A percentile compares a stretch with the other conserved stretches of the same genome.
phyloP scores from a whole-genome alignment of 2,888 invertebrate genomes.

The Drosophila nigricruria region DNA sequence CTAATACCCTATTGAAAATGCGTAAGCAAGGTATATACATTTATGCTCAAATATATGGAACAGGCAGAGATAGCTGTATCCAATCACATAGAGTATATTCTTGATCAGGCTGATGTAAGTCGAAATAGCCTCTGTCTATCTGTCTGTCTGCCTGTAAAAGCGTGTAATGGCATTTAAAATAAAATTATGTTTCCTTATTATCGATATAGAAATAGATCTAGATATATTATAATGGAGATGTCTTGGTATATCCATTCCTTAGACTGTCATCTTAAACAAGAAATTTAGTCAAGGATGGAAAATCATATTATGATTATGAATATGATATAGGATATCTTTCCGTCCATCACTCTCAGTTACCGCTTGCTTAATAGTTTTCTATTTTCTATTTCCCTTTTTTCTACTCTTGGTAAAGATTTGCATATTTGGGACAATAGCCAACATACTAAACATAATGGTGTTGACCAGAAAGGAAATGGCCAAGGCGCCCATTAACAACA shows the following conservation, averaged over 20 bases:
- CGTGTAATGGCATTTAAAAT: too few species aligned
- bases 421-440: constrained; percentile 94
- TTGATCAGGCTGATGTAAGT: too few species aligned
- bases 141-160: not conserved
- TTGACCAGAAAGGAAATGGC: constrained; percentile 93
- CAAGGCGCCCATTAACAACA: constrained; percentile 93
- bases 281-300: not conserved
- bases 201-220: too few species aligned
- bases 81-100: too few species aligned
- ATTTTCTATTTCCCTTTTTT: constrained; percentile 1
- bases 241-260: too few species aligned
- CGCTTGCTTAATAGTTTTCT: not conserved
- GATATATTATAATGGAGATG: too few species aligned
- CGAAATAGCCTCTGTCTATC: too few species aligned
- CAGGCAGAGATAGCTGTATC: too few species aligned
- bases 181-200: too few species aligned
- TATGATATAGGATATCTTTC: not conserved
- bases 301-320: not conserved
- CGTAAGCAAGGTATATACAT: not conserved
- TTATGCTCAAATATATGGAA: not conserved
- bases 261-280: too few species aligned
- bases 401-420: constrained; percentile 88
- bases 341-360: too few species aligned
- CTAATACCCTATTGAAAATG: not conserved
- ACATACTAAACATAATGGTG: constrained; percentile 94